These are phyloP conservation scores for Morus bassanus DNA, from an alignment of 2,797 vertebrate genomes.

Conservation along the genomic window DNA sequence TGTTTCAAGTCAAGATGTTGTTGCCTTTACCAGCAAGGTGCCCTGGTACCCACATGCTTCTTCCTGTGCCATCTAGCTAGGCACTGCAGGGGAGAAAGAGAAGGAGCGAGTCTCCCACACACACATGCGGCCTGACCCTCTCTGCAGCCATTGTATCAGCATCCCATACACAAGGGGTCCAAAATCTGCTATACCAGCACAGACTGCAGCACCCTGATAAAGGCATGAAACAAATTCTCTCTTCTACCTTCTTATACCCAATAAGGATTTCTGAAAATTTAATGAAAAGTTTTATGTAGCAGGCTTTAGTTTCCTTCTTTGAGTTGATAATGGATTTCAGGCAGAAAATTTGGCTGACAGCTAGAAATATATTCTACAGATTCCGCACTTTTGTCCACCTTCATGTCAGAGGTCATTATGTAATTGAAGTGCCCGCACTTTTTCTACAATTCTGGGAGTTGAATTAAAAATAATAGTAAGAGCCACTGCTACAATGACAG, in stretches of 20 bases:
- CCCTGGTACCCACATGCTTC: not conserved
- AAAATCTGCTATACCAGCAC: not conserved
- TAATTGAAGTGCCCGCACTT: not conserved
- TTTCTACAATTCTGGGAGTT: not conserved
- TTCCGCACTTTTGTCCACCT: conserved; percentile 5
- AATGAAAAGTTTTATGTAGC: not conserved
- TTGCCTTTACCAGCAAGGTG: not conserved
- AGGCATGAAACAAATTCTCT: not conserved
- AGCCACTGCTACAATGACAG: not conserved
- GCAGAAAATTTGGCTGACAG: not conserved
- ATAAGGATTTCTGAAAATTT: not conserved
- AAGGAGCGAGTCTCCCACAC: not conserved
- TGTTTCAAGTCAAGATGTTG: not conserved
- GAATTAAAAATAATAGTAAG: not conserved
- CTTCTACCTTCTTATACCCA: not conserved
- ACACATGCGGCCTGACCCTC: not conserved
- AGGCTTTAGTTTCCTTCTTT: not conserved
- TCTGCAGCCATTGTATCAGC: not conserved
- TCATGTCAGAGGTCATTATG: not conserved
- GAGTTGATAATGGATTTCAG: not conserved
- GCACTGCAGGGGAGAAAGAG: not conserved
- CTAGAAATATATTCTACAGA: not conserved
- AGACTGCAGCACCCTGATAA: not conserved
- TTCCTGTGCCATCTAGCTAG: not conserved
- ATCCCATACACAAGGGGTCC: not conserved